Evolutionary conservation across 2,797 vertebrate species (phyloP), one percentile per base, ranked within the genome.

Genomic region (Dendrocincla fuliginosa): DNA sequence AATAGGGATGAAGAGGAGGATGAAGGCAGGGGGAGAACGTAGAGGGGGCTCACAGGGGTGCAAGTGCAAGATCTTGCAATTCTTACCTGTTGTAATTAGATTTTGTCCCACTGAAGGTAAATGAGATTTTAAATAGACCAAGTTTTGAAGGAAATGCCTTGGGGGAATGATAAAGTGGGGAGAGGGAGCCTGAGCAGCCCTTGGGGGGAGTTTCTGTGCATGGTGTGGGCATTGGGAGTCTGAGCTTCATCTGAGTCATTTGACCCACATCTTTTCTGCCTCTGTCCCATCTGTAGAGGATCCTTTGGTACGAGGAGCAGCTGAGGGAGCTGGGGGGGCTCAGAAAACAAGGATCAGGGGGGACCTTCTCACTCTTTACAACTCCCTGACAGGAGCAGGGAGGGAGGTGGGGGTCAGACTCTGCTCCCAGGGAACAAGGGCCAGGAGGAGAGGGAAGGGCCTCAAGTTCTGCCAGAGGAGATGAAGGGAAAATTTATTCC

Each of bases 401-500:
- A 69, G 63, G 5, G 6, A 3, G 28, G 3, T 3, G 13, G 5
- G 2, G 1, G 10, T 46, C 0, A 0, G n/a, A 33, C 5, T 64
- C n/a, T 84, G 24, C 57, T 59, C 5, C 12, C 49, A 35, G 39
- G 18, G 30, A 53, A n/a, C 52, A 65, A 59, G 25, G 79, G 52
- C 53, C 46, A 47, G 59, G 16, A 77, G 0, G 1, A 46, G 44
- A 27, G 30, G 30, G 2, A 77, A 23, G 0, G 0, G 30, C n/a
- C 4, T 39, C 50, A 33, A 0, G 25, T 3, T 35, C 44, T 1
- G 6, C 30, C 59, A 41, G 39, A 5, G 33, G 30, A 84, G 6
- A 8, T 3, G 30, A 53, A 32, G 52, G 52, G 52, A 32, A 19
- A 32, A 41, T 6, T 53, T 28, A 16, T 65, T 41, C 13, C 3